Evolutionary conservation across 2,888 invertebrate genomes (phyloP).

Genomic region (Holacanthella duospinosa): DNA sequence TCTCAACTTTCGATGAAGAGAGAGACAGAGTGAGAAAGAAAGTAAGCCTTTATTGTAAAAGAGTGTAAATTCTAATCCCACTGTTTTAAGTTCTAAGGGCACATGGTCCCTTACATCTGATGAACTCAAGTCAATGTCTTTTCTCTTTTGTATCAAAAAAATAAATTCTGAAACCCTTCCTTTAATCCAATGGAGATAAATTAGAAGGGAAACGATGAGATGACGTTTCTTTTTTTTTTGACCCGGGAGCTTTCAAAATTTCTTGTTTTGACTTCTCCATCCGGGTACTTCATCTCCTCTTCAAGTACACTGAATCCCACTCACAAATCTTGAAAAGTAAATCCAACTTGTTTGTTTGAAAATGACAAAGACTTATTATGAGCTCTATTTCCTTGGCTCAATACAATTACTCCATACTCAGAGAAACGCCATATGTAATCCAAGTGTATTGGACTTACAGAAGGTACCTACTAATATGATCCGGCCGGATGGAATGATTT

Average conservation of each 20-base stretch:
- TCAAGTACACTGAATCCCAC: neutral
- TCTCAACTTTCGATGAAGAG: too few relatives aligned
- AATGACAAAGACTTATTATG: neutral
- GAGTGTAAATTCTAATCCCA: too few relatives aligned
- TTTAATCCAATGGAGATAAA: neutral
- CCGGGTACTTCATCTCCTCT: slow-evolving; percentile 22
- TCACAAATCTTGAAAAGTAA: neutral
- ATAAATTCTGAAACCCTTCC: neutral
- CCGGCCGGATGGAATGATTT: too few relatives aligned
- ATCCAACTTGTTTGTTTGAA: neutral
- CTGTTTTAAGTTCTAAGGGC: too few relatives aligned
- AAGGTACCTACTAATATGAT: too few relatives aligned
- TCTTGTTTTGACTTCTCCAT: slow-evolving; percentile 38
- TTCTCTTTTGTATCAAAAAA: slow-evolving; percentile 5
- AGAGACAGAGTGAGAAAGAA: too few relatives aligned
- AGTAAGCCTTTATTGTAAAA: too few relatives aligned
- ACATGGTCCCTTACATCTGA: too few relatives aligned
- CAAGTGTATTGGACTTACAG: too few relatives aligned
- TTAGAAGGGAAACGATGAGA: neutral
- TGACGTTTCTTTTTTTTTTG: slow-evolving; percentile 7
- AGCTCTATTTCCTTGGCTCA: neutral
- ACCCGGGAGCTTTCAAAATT: slow-evolving; percentile 26
- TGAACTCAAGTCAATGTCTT: too few relatives aligned
- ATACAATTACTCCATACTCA: neutral
- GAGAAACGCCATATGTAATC: too few relatives aligned